These are phyloP conservation scores for Zosterops hypoxanthus DNA, from an alignment of 2,113 vertebrate species.

Conservation along the genomic window DNA sequence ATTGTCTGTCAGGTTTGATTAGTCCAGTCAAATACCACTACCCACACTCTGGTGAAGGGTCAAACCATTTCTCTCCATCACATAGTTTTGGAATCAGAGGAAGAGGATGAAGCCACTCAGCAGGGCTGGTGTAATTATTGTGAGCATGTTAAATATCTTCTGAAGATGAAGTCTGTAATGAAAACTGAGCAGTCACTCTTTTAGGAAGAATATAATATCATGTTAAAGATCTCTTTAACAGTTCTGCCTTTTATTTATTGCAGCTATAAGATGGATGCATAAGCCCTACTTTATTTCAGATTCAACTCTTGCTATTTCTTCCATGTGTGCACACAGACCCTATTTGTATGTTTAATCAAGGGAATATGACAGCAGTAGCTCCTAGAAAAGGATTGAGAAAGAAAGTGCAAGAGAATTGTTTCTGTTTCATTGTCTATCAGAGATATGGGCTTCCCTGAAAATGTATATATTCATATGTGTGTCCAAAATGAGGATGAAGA, in stretches of 20 bases:
- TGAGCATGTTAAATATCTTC: background rate
- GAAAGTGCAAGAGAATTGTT: background rate
- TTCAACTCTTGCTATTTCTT: background rate
- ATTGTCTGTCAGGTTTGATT: conserved; percentile 45
- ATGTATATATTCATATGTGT: background rate
- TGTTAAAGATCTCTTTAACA: conserved; percentile 9
- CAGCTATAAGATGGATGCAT: background rate
- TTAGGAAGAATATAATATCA: background rate
- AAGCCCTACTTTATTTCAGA: conserved; percentile 16
- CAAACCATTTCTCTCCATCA: conserved; percentile 13
- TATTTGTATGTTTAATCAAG: background rate
- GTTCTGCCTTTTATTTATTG: conserved; percentile 16
- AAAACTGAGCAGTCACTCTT: background rate
- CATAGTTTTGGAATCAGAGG: background rate
- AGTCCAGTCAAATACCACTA: background rate
- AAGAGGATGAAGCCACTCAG: background rate
- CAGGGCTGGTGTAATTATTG: background rate
- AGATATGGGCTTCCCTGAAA: background rate
- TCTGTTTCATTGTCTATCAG: background rate
- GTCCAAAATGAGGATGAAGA: background rate
- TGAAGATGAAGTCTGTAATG: background rate
- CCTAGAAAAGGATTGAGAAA: background rate
- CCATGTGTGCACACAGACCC: background rate
- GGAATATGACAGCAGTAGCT: background rate
- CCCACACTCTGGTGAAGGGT: background rate